Percentiles rank a stretch among this genome's conserved stretches.
phyloP scores from a whole-genome alignment of 1,140 invertebrate genomes.

The Pinna nobilis region DNA sequence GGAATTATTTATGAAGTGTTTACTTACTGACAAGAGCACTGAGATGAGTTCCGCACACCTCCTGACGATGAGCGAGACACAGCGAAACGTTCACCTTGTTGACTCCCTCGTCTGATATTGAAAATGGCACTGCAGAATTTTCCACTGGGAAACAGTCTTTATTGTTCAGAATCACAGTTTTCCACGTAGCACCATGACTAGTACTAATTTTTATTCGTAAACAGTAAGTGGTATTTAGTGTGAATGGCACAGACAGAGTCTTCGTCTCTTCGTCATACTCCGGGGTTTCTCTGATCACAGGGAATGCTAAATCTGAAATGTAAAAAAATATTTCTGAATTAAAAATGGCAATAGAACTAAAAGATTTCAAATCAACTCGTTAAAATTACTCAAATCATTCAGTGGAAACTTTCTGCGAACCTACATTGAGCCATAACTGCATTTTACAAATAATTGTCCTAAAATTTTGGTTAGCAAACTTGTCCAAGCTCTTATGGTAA shows the following conservation, averaged over 20 bases:
- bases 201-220: conserved; percentile 39
- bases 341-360: neutral
- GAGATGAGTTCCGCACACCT: conserved; percentile 54
- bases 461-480: too few species aligned
- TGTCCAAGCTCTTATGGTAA: too few species aligned
- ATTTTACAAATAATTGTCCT: too few species aligned
- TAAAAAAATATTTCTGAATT: neutral
- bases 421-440: too few species aligned
- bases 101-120: conserved; percentile 39
- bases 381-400: neutral
- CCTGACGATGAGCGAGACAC: conserved; percentile 51
- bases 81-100: conserved; percentile 56
- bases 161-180: conserved; percentile 26
- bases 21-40: conserved; percentile 51
- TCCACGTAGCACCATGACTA: conserved; percentile 35
- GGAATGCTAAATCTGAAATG: conserved; percentile 49
- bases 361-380: neutral
- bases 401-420: too few species aligned
- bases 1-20: too few species aligned
- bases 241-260: conserved; percentile 24
- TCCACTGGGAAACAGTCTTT: conserved; percentile 41
- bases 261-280: conserved; percentile 23
- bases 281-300: conserved; percentile 28
- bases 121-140: neutral
- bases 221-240: conserved; percentile 43